Evolutionary conservation across 2,113 vertebrate species (phyloP).

Genomic region (Mellivora capensis): DNA sequence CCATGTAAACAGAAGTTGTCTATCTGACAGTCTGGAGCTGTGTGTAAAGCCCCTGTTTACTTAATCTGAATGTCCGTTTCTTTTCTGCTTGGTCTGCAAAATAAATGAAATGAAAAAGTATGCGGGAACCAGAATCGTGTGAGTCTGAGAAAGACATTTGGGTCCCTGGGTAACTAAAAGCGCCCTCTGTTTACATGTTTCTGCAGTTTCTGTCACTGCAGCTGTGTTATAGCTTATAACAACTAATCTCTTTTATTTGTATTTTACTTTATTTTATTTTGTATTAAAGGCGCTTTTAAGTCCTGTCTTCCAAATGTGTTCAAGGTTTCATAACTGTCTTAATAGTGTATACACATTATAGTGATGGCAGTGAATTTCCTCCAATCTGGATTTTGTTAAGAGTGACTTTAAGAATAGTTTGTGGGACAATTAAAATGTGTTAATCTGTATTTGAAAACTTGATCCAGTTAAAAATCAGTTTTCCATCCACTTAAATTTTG

Average conservation of each 20-base stretch:
- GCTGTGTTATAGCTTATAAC: conserved; percentile 77
- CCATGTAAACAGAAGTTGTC: conserved; percentile 23
- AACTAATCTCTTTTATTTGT: conserved; percentile 77
- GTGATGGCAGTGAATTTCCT: conserved; percentile 47
- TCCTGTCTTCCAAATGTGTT: conserved; percentile 75
- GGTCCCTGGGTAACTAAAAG: conserved; percentile 38
- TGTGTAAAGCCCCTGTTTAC: conserved; percentile 71
- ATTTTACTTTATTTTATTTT: conserved; percentile 71
- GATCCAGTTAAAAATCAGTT: conserved; percentile 54
- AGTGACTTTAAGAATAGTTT: conserved; percentile 66
- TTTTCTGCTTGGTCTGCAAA: conserved; percentile 77
- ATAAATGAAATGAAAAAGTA: conserved; percentile 77
- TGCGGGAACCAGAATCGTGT: conserved; percentile 68
- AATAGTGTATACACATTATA: conserved; percentile 72
- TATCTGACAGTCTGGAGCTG: conserved; percentile 25
- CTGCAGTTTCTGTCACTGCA: conserved; percentile 77
- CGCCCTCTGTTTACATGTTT: conserved; percentile 76
- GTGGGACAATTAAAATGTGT: conserved; percentile 71
- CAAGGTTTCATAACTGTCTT: conserved; percentile 76
- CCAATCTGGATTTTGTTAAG: conserved; percentile 70
- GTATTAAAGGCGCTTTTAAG: conserved; percentile 72
- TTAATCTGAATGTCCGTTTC: conserved; percentile 70
- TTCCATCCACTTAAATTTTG: conserved; percentile 23
- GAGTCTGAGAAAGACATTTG: conserved; percentile 64
- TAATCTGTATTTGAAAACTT: conserved; percentile 67